Evolutionary conservation across 2,888 invertebrate genomes (phyloP).

Genomic region (Ctena decussata): DNA sequence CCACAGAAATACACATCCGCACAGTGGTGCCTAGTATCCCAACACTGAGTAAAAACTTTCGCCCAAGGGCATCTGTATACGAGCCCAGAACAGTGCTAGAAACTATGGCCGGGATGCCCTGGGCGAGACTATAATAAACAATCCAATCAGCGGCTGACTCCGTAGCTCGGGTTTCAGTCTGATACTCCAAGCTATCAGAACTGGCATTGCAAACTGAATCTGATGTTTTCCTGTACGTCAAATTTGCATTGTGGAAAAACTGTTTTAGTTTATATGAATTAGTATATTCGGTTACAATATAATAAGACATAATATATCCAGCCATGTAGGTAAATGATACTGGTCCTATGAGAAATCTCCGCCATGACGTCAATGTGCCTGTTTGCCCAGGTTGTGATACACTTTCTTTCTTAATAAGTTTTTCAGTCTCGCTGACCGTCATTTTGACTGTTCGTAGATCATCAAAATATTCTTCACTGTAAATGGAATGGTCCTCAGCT

Average conservation of each 20-base stretch:
- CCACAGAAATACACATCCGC: conserved; percentile 35
- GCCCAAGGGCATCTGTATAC: conserved; percentile 65
- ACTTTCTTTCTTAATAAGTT: not conserved
- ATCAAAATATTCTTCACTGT: not conserved
- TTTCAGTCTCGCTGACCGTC: not conserved
- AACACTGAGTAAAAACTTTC: conserved; percentile 65
- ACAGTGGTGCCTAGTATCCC: conserved; percentile 64
- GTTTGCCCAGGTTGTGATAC: not conserved
- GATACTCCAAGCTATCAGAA: conserved; percentile 31
- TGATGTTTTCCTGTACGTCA: conserved; percentile 30
- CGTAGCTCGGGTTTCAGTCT: conserved; percentile 34
- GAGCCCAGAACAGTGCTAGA: conserved; percentile 58
- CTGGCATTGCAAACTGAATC: conserved; percentile 47
- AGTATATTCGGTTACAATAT: conserved; percentile 54
- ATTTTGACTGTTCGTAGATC: not conserved
- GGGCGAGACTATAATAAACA: conserved; percentile 55
- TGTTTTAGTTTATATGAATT: conserved; percentile 30
- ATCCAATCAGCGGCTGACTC: conserved; percentile 48
- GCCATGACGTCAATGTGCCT: conserved; percentile 41
- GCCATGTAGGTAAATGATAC: conserved; percentile 50
- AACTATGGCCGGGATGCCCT: conserved; percentile 59
- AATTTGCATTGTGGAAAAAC: conserved; percentile 32
- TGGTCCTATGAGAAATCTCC: conserved; percentile 49
- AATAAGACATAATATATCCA: conserved; percentile 57
- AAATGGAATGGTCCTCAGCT: not conserved